Conservation (phyloP, 2,888 invertebrate species). For the Arge pagana region DNA sequence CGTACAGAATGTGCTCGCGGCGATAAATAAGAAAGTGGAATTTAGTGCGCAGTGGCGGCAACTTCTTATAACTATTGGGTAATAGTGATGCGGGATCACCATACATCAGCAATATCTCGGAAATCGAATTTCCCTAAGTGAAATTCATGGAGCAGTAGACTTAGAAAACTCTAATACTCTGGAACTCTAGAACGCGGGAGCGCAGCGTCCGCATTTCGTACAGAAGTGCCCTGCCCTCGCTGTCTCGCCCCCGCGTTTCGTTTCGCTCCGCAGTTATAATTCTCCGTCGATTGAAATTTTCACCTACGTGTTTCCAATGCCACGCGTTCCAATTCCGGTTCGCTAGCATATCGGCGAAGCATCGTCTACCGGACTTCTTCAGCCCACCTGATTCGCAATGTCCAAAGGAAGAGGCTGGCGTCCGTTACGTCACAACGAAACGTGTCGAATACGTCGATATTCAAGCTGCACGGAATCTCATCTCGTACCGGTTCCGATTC, state of each 20-base stretch:
- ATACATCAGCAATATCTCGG: background rate
- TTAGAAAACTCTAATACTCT: background rate
- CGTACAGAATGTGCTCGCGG: background rate
- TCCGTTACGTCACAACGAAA: too few species aligned
- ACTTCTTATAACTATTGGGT: conserved; percentile 3
- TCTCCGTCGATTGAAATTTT: too few species aligned
- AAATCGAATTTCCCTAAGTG: conserved; percentile 12
- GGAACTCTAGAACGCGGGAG: background rate
- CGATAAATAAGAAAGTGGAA: conserved; percentile 3
- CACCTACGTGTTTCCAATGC: too few species aligned
- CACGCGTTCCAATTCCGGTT: too few species aligned
- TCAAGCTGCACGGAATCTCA: conserved; percentile 8
- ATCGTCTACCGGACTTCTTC: too few species aligned
- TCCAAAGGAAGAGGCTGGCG: too few species aligned
- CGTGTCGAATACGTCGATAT: conserved; percentile 10
- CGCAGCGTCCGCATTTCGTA: background rate
- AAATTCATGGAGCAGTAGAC: conserved; percentile 8
- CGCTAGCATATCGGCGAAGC: too few species aligned
- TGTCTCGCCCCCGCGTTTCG: too few species aligned
- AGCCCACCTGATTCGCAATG: too few species aligned
- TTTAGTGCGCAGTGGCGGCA: background rate
- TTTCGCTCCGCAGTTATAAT: too few species aligned
- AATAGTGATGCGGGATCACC: background rate
- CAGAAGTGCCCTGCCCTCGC: background rate
- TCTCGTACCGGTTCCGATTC: conserved; percentile 1